Evolutionary conservation across 2,888 invertebrate species (phyloP).

Genomic region (Morinoia aosen): DNA sequence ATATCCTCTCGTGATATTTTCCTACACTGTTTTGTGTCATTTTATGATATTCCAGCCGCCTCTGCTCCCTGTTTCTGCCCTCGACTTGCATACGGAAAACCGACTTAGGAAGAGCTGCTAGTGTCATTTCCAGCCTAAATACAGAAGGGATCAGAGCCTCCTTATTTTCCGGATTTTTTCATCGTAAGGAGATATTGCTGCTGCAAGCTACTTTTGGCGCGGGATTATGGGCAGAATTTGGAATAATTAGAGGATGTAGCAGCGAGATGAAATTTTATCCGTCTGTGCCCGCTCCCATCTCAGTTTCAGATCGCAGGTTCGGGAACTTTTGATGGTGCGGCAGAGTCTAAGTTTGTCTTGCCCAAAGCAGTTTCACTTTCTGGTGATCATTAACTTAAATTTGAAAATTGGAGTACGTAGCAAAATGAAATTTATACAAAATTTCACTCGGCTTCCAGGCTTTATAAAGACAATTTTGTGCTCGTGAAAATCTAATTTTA

Average conservation of each 20-base stretch:
- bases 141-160: neutral
- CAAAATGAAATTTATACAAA: no score
- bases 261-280: neutral
- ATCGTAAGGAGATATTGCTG: slow-evolving; percentile 6
- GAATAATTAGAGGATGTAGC: slow-evolving; percentile 4
- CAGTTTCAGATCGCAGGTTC: neutral
- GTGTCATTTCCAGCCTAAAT: neutral
- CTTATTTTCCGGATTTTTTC: neutral
- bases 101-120: neutral
- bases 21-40: neutral
- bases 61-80: neutral
- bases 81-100: neutral
- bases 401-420: no score
- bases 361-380: neutral
- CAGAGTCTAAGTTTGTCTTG: neutral
- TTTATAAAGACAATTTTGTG: no score
- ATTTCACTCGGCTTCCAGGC: no score
- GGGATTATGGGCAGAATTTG: neutral
- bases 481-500: no score
- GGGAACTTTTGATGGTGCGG: neutral
- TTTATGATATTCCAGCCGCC: neutral
- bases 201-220: slow-evolving; percentile 5
- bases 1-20: neutral
- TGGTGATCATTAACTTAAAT: neutral
- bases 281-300: neutral